Base-by-base conservation (phyloP, 2,888 invertebrate species). In the Homarus gammarus region DNA sequence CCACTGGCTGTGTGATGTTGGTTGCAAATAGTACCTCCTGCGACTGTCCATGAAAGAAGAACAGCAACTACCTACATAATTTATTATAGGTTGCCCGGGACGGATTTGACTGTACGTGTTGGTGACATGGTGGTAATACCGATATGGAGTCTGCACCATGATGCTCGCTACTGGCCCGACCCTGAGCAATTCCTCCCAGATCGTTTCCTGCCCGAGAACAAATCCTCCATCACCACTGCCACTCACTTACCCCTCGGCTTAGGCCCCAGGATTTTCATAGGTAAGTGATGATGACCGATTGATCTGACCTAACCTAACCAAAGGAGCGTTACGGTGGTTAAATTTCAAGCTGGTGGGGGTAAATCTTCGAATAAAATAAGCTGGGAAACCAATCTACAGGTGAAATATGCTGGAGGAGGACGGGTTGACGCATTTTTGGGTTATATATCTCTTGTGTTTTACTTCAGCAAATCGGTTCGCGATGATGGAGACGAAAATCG, bases 161-260 rank as follows among this genome's bases (percentile, higher is more conserved):
- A 93, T 79, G 92, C 92, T 8, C 70, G 91, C 8, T 49, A 91
- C 31, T 93, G 92, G 92, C 91, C 92, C 22, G 92, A 93, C 40
- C 92, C 93, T 22, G 91, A 92, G 81, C 90, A 84, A n/a, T 93
- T 93, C 75, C 90, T 91, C 27, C 93, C 93, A 1, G 92, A 92
- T 0, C 88, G 93, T 15, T 93, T 84, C 22, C n/a, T n/a, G n/a
- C n/a, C n/a, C n/a, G n/a, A n/a, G n/a, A n/a, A n/a, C n/a, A n/a
- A n/a, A n/a, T n/a, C 15, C 70, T 6, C 49, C 44, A 49, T 49
- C 44, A 49, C 6, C 10, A 49, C 10, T 12, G 49, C 44, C 18
- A 49, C 44, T 6, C 75, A 75, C 40, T 38, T 75, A 40, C 75
- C 75, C 40, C 75, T 75, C 49, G 44, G 44, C 12, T 10, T 83